These are phyloP conservation scores for Cybosia mesomella DNA, from an alignment of 2,888 invertebrate species.

Conservation along the genomic window DNA sequence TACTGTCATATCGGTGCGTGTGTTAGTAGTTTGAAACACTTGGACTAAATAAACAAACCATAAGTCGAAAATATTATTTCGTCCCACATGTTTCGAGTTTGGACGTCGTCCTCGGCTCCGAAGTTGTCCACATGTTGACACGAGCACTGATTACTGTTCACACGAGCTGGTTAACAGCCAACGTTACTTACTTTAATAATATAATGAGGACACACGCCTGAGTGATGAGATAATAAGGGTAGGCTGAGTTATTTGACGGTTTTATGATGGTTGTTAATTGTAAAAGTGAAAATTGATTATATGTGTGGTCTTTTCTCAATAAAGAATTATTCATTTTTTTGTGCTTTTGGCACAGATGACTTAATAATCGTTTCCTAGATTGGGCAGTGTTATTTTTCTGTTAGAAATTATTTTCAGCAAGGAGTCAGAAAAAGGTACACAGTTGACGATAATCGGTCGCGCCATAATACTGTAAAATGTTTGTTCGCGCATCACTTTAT, in stretches of 20 bases:
- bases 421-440: too few species aligned
- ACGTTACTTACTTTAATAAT: slow-evolving; percentile 48
- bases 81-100: slow-evolving; percentile 16
- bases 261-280: slow-evolving; percentile 37
- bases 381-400: neutral
- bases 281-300: slow-evolving; percentile 21
- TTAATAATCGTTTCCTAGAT: too few species aligned
- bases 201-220: slow-evolving; percentile 51
- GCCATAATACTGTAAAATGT: too few species aligned
- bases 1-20: too few species aligned
- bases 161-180: slow-evolving; percentile 49
- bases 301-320: neutral
- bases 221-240: slow-evolving; percentile 46
- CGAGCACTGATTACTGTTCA: slow-evolving; percentile 60
- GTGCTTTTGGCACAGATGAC: neutral
- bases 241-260: slow-evolving; percentile 32
- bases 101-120: neutral
- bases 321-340: neutral
- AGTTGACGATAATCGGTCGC: too few species aligned
- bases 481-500: too few species aligned
- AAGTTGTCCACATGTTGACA: slow-evolving; percentile 42
- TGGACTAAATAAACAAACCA: neutral
- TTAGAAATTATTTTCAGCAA: too few species aligned
- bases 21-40: too few species aligned
- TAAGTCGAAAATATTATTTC: neutral